Percentiles rank a stretch among this genome's conserved stretches.
These are phyloP conservation scores for Macropus fuliginosus DNA, from an alignment of 2,797 vertebrate genomes.

Conservation along the genomic window DNA sequence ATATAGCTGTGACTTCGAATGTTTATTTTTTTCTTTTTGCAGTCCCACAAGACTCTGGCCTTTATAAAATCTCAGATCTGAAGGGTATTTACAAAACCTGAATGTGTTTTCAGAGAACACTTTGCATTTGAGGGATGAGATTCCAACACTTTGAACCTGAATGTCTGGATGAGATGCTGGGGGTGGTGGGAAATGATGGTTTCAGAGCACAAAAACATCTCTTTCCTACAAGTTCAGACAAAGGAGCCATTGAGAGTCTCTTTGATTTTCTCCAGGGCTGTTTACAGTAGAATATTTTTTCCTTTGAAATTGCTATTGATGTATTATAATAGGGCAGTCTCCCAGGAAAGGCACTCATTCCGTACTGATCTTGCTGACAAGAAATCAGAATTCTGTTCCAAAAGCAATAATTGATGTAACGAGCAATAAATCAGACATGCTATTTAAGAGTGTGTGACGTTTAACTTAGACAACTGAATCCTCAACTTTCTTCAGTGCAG, in stretches of 20 bases:
- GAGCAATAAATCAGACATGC: not conserved
- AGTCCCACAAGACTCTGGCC: not conserved
- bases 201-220: slow-evolving; percentile 40
- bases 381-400: not conserved
- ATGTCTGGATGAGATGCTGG: not conserved
- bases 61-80: slow-evolving; percentile 25
- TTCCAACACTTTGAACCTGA: slow-evolving; percentile 35
- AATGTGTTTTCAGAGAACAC: slow-evolving; percentile 24
- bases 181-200: not conserved
- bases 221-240: slow-evolving; percentile 36
- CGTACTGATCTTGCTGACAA: slow-evolving; percentile 47
- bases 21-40: not conserved
- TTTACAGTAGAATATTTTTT: slow-evolving; percentile 43
- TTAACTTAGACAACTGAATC: slow-evolving; percentile 47
- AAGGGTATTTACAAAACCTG: slow-evolving; percentile 46
- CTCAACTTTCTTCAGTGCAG: slow-evolving; percentile 12
- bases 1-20: not conserved
- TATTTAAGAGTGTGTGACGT: slow-evolving; percentile 47
- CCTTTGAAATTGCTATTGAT: slow-evolving; percentile 54
- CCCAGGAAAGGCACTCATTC: slow-evolving; percentile 28
- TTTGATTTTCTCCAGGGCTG: slow-evolving; percentile 65
- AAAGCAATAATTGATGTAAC: not conserved
- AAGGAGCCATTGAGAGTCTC: slow-evolving; percentile 39
- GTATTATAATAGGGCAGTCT: slow-evolving; percentile 39
- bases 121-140: not conserved